A percentile compares a stretch with the other conserved stretches of the same genome.
phyloP scores from a whole-genome alignment of 1,140 invertebrate species.

The Metopolophium dirhodum region DNA sequence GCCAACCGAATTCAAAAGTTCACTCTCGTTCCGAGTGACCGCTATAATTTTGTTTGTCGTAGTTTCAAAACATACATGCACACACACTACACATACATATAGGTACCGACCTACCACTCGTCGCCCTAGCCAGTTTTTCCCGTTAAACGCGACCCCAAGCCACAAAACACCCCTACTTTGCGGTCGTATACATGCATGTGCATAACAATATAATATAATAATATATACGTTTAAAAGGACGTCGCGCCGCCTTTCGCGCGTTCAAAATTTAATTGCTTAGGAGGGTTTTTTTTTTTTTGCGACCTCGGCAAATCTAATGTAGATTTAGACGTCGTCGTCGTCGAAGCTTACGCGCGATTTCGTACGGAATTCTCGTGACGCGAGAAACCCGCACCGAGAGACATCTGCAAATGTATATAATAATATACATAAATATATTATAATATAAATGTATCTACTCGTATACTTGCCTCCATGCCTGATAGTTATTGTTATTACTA shows the following conservation, averaged over 20 bases:
- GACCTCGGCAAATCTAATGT: no score
- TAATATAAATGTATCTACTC: no score
- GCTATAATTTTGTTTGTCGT: constrained; percentile 22
- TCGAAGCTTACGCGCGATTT: background rate
- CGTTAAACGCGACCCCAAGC: background rate
- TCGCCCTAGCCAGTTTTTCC: background rate
- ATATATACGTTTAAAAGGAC: background rate
- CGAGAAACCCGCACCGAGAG: background rate
- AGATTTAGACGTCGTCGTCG: background rate
- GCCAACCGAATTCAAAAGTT: background rate
- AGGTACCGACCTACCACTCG: no score
- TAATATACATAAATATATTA: background rate
- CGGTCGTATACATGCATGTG: background rate
- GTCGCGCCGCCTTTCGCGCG: background rate
- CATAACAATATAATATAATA: background rate
- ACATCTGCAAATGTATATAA: background rate
- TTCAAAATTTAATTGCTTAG: background rate
- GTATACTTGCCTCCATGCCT: background rate
- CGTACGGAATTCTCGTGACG: background rate
- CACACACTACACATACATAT: no score
- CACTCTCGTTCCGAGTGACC: background rate
- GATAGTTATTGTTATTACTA: background rate
- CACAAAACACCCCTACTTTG: background rate
- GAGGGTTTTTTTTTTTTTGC: fast-evolving
- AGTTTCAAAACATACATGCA: background rate